phyloP scores from a whole-genome alignment of 2,888 invertebrate genomes.

The Myopa testacea region DNA sequence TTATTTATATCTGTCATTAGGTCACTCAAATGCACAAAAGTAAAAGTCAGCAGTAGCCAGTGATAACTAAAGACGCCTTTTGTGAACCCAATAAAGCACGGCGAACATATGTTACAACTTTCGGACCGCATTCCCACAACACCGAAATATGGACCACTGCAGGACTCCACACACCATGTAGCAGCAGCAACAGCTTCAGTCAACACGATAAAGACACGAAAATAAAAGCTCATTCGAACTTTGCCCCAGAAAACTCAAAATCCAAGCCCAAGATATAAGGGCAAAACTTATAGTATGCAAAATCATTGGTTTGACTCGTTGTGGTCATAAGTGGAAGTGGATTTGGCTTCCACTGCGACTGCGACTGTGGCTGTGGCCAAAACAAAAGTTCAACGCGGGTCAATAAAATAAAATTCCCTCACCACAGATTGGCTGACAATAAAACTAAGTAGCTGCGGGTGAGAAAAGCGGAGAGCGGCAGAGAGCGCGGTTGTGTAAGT shows the following conservation, averaged over 20 bases:
- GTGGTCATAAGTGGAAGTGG: constrained; percentile 7
- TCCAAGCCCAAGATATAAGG: neutral
- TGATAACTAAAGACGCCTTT: neutral
- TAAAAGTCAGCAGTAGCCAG: constrained; percentile 16
- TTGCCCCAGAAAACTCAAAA: constrained; percentile 17
- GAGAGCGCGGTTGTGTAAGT: neutral
- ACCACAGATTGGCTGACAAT: constrained; percentile 13
- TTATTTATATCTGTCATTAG: constrained; percentile 6
- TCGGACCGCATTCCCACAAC: constrained; percentile 8
- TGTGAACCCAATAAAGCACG: neutral
- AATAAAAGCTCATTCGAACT: constrained; percentile 33
- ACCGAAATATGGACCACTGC: too few relatives aligned
- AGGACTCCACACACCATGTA: neutral
- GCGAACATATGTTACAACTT: neutral
- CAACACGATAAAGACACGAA: constrained; percentile 7
- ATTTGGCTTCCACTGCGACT: neutral
- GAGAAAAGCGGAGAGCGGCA: neutral
- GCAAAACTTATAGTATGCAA: constrained; percentile 23
- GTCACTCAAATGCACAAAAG: neutral
- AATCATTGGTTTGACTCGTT: constrained; percentile 9
- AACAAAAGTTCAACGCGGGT: constrained; percentile 23
- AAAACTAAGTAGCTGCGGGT: neutral
- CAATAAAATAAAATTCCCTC: constrained; percentile 23
- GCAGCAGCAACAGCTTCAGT: neutral
- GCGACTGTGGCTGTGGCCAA: neutral